These are phyloP conservation scores for Nannobrachium achirus DNA, from an alignment of 2,113 vertebrate genomes.

Conservation along the genomic window DNA sequence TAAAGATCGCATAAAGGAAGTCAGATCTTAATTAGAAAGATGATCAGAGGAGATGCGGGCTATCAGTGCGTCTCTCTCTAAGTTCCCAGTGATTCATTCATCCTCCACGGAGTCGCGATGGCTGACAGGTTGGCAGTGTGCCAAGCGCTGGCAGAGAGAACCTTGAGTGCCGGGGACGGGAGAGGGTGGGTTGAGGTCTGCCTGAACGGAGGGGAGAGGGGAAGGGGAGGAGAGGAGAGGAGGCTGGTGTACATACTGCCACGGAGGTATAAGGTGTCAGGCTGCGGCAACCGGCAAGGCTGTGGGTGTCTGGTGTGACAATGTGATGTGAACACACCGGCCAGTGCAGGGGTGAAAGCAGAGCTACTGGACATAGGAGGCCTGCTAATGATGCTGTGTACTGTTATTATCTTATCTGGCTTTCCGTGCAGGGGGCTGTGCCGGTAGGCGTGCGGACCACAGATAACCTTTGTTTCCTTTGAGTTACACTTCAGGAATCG, in stretches of 20 bases:
- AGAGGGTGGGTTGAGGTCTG: conserved; percentile 22
- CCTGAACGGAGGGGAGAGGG: background rate
- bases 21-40: conserved; percentile 76
- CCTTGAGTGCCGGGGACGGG: conserved; percentile 76
- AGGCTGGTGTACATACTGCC: conserved; percentile 84
- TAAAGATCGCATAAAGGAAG: conserved; percentile 71
- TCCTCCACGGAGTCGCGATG: conserved; percentile 76
- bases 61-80: conserved; percentile 76
- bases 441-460: background rate
- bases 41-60: conserved; percentile 78
- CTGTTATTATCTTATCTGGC: conserved; percentile 77
- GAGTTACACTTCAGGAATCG: background rate
- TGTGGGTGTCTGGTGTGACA: conserved; percentile 76
- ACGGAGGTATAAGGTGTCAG: conserved; percentile 88
- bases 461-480: background rate
- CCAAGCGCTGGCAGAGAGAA: conserved; percentile 88
- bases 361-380: conserved; percentile 77
- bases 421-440: background rate
- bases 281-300: conserved; percentile 81
- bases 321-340: conserved; percentile 80
- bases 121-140: conserved; percentile 86
- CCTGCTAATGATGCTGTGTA: conserved; percentile 80
- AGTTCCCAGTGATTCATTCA: conserved; percentile 84
- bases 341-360: conserved; percentile 83
- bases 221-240: conserved; percentile 66